phyloP scores from a whole-genome alignment of 2,797 vertebrate genomes.

The Pitangus sulphuratus region DNA sequence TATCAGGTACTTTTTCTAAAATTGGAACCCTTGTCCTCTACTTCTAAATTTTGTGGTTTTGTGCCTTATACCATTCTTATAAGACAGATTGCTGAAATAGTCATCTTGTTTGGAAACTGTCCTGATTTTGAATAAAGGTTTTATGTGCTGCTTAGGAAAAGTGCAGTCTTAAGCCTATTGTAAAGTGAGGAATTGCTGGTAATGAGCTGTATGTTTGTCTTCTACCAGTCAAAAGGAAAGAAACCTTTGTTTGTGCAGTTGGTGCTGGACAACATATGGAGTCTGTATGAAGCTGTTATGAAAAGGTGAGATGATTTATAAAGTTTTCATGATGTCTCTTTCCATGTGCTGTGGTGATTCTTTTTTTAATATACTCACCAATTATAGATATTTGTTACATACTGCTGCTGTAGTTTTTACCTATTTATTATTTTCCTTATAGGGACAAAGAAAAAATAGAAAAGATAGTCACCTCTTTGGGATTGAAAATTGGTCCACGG shows the following conservation, averaged over 20 bases:
- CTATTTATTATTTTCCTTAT: not conserved
- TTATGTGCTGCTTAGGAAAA: not conserved
- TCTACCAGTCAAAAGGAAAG: slow-evolving; percentile 89
- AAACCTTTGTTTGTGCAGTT: slow-evolving; percentile 95
- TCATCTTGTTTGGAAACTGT: not conserved
- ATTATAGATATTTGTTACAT: not conserved
- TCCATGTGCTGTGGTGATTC: not conserved
- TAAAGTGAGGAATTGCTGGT: not conserved
- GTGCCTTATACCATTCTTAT: not conserved
- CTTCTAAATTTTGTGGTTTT: not conserved
- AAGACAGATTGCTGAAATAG: not conserved
- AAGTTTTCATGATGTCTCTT: not conserved
- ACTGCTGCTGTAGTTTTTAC: not conserved
- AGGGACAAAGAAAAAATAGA: slow-evolving; percentile 95
- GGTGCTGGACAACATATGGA: slow-evolving; percentile 97
- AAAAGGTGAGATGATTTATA: slow-evolving; percentile 79
- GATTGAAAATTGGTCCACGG: slow-evolving; percentile 84
- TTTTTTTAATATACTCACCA: not conserved
- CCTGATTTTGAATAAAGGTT: not conserved
- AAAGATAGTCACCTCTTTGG: slow-evolving; percentile 90
- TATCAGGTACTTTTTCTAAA: not conserved
- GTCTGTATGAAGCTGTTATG: slow-evolving; percentile 91
- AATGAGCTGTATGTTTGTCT: slow-evolving; percentile 18
- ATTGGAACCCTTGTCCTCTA: not conserved
- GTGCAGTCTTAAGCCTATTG: not conserved